Evolutionary conservation across 1,140 invertebrate species (phyloP), one percentile per base, ranked within the genome.

Genomic region (Papilio helenus): DNA sequence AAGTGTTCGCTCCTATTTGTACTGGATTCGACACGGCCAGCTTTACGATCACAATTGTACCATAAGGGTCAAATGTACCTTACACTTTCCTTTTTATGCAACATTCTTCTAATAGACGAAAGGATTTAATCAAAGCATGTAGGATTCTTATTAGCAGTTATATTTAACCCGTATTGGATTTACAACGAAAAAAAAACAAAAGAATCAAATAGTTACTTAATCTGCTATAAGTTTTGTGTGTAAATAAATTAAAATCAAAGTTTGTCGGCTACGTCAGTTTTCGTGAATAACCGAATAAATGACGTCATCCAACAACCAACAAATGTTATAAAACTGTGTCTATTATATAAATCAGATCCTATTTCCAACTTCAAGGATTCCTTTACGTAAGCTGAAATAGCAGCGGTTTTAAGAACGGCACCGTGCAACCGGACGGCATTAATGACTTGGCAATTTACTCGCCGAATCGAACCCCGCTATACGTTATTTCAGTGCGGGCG

Each of bases 361-460:
- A 87, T 84, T 86, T 84, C 81, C 55, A 84, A 83, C 80, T 85
- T 86, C 88, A 88, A 90, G 86, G 85, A 89, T 89, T 9, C 86
- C 80, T 49, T 79, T 44, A 65, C 55, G 78, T 77, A 76, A 68
- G 83, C 86, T 84, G 79, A 88, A 92, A 93, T 92, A 90, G 89
- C 85, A 72, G 65, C 79, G 84, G 88, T 85, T 88, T 89, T 92
- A 87, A 89, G 86, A 91, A 83, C 87, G 58, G 78, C 79, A 80
- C 72, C 51, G 84, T 68, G 42, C 82, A 79, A 92, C 92, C 92
- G 91, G 92, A 93, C 92, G 92, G 89, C 85, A 88, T 90, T 92
- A 92, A 91, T 89, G 89, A 92, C 87, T 89, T 86, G 83, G 88
- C 88, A 90, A 93, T 93, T 89, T 88, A 92, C 89, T 87, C 84